phyloP scores from a whole-genome alignment of 2,888 invertebrate genomes.

The Trachelus troglodyta region DNA sequence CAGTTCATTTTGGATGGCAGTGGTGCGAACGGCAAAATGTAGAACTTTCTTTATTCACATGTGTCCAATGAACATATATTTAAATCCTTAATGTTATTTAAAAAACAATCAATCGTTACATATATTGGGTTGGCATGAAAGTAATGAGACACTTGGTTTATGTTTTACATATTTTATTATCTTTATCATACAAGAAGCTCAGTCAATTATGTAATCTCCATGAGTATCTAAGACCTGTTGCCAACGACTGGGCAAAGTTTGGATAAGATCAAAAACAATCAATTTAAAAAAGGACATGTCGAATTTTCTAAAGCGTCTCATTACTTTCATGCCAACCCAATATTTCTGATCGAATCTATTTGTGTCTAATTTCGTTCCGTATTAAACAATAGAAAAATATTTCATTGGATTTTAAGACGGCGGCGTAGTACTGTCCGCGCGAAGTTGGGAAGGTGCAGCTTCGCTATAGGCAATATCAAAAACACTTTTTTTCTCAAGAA shows the following conservation, averaged over 20 bases:
- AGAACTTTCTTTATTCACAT: not conserved
- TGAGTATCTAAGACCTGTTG: no score
- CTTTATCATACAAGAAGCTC: no score
- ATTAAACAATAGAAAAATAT: not conserved
- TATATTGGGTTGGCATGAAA: not conserved
- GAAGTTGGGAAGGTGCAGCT: slow-evolving; percentile 84
- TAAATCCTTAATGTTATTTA: not conserved
- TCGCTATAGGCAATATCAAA: slow-evolving; percentile 94
- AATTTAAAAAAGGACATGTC: no score
- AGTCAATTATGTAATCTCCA: no score
- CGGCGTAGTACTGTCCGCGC: slow-evolving; percentile 84
- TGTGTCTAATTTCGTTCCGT: not conserved
- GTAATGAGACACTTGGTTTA: no score
- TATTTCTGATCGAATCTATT: not conserved
- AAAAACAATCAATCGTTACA: not conserved
- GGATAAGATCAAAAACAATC: no score
- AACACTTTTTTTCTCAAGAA: slow-evolving; percentile 87
- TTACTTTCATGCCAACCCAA: no score
- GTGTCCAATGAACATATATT: not conserved
- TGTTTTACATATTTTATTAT: no score
- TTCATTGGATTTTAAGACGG: slow-evolving; percentile 64
- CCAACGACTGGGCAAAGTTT: no score
- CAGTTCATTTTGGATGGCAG: not conserved
- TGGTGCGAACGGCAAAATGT: not conserved
- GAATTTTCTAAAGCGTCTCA: no score